Percentiles rank a stretch among this genome's conserved stretches.
Conservation (phyloP, 2,113 vertebrate genomes). For the Centropus unirufus region DNA sequence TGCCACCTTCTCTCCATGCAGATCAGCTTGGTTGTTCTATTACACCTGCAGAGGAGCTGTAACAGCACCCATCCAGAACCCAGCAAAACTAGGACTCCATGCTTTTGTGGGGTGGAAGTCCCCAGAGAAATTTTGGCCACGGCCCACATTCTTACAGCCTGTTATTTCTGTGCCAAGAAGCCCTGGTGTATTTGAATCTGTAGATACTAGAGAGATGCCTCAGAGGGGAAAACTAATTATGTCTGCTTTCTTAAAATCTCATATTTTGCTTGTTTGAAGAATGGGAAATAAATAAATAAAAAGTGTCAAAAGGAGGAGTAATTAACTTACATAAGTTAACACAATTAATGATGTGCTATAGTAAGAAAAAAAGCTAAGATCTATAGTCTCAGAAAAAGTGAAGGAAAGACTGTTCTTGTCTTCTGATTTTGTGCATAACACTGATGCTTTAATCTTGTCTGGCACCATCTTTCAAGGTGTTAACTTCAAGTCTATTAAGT, state of each 20-base stretch:
- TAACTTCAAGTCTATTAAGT: not conserved
- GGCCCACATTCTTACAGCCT: not conserved
- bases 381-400: not conserved
- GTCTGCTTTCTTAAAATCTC: not conserved
- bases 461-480: not conserved
- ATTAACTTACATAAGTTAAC: not conserved
- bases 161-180: not conserved
- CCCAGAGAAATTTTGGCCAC: not conserved
- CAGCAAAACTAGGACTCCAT: not conserved
- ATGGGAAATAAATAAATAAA: not conserved
- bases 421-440: not conserved
- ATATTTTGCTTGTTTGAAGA: not conserved
- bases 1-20: not conserved
- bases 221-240: not conserved
- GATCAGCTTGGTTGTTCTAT: not conserved
- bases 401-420: not conserved
- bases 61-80: fast-evolving
- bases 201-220: not conserved
- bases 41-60: not conserved
- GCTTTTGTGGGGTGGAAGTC: not conserved
- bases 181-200: not conserved
- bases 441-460: not conserved
- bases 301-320: not conserved
- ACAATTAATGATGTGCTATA: fast-evolving
- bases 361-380: not conserved